Conservation (phyloP, 2,888 invertebrate genomes). For the Caenorhabditis macrosperma region DNA sequence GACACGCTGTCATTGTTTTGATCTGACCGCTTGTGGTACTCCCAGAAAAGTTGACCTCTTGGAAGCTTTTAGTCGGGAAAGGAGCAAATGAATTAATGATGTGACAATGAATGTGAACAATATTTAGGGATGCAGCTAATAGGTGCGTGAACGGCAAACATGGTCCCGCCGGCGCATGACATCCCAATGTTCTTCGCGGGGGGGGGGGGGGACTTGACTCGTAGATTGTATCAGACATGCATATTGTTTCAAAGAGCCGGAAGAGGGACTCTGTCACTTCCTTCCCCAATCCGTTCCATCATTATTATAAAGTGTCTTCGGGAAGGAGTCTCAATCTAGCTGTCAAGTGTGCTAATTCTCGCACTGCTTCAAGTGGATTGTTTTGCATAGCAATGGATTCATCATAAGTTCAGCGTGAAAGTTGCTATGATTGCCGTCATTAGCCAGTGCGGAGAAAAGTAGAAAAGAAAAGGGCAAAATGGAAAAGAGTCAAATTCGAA, state of each 20-base stretch:
- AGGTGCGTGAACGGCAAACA: conserved; percentile 48
- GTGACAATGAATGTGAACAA: conserved; percentile 52
- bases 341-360: conserved; percentile 56
- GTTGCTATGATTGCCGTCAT: conserved; percentile 4
- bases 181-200: background rate
- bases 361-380: conserved; percentile 57
- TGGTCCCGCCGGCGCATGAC: background rate
- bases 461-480: conserved; percentile 1
- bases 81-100: conserved; percentile 45
- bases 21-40: conserved; percentile 18
- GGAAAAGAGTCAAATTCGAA: conserved; percentile 24
- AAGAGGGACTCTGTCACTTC: conserved; percentile 36
- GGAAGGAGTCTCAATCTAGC: conserved; percentile 48
- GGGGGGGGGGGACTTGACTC: background rate
- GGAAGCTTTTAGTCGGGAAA: conserved; percentile 46
- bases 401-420: conserved; percentile 29
- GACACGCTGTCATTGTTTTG: conserved; percentile 48
- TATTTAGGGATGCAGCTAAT: conserved; percentile 58
- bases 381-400: conserved; percentile 59
- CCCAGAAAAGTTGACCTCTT: conserved; percentile 34
- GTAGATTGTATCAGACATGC: conserved; percentile 41
- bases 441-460: conserved; percentile 22
- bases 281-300: conserved; percentile 48
- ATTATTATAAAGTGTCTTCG: conserved; percentile 51
- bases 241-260: conserved; percentile 36